Evolutionary conservation across 2,888 invertebrate species (phyloP), one percentile per base, ranked within the genome.

Genomic region (Achlya flavicornis): DNA sequence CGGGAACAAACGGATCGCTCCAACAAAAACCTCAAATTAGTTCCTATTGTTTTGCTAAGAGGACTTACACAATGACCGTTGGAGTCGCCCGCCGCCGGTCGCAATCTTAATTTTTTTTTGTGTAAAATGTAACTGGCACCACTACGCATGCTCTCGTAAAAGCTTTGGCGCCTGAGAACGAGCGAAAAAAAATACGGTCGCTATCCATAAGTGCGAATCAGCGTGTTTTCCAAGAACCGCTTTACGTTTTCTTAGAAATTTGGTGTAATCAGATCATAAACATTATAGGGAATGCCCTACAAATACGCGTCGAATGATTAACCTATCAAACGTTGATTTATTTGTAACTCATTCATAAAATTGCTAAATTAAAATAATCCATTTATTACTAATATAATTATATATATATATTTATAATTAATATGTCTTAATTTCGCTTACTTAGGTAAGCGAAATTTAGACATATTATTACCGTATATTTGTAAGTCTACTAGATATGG

Each of bases 101-200:
- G 79, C 83, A 82, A 85, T 85, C 81, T 81, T 68, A 67, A 65
- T 74, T 83, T 90, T 91, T 91, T 91, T 85, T 84, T 68, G 26
- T 71, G 38, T 68, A 41, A 60, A 35, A 8, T 60, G 60, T 69
- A 71, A 72, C 78, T 73, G 78, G 70, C 75, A 71, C 77, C 75
- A 68, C 72, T 76, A 63, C 70, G 74, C 74, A 77, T 76, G 73
- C 72, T 72, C 79, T 75, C 70, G 86, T 92, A 93, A 93, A 91
- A 93, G 92, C 90, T 79, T 83, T 89, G 93, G 93, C 93, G 93
- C 93, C 93, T 89, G 69, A 33, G 64, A 57, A 58, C 43, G 53
- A 62, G 69, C 63, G 74, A 85, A 90, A 91, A 93, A 26, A 92
- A 89, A 84, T 73, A 64, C 66, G 75, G 73, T 78, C 78, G 77